Evolutionary conservation across 1,140 invertebrate genomes (phyloP), one percentile per base, ranked within the genome.

Genomic region (Aphelenchoides besseyi): DNA sequence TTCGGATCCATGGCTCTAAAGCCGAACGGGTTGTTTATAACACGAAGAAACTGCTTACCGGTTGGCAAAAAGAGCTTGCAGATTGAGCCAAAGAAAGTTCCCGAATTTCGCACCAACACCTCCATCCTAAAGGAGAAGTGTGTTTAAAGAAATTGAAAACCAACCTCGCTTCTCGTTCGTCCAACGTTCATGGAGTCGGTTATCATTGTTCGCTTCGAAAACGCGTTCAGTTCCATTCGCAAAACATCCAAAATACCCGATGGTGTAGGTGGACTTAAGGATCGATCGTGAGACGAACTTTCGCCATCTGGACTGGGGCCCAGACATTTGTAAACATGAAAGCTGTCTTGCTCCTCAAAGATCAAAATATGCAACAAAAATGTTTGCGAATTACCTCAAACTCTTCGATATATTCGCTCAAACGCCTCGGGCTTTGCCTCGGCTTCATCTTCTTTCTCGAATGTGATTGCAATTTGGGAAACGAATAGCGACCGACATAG

Each of bases 1-100:
- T n/a, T n/a, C 26, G 29, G 29, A 0, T 53, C 18, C 72, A 74
- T 74, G 12, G 32, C 28, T 28, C 72, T 74, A 76, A 73, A 75
- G 32, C 18, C 1, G 8, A 52, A 71, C n/a, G n/a, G 28, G 9
- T 9, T 59, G 9, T 23, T 9, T 9, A 59, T 9, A 59, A 59
- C 9, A 26, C 8, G 8, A 18, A 59, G 18, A 30, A n/a, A 68
- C 1, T 3, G 3, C 69, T 32, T 3, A 73, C 72, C 73, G 71
- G 35, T 75, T 74, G 0, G 73, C 72, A 62, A 74, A 74, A 57
- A 77, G 76, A 2, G 59, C 62, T 30, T 74, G 63, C 23, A 74
- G 29, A 37, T 75, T n/a, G 9, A 74, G 53, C 72, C 72, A 74
- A 5, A 74, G 26, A 3, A 66, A 70, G 48, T 75, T 41, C n/a